A percentile compares a stretch with the other conserved stretches of the same genome.
phyloP scores from a whole-genome alignment of 2,888 invertebrate genomes.

The Leptopilina syphax region DNA sequence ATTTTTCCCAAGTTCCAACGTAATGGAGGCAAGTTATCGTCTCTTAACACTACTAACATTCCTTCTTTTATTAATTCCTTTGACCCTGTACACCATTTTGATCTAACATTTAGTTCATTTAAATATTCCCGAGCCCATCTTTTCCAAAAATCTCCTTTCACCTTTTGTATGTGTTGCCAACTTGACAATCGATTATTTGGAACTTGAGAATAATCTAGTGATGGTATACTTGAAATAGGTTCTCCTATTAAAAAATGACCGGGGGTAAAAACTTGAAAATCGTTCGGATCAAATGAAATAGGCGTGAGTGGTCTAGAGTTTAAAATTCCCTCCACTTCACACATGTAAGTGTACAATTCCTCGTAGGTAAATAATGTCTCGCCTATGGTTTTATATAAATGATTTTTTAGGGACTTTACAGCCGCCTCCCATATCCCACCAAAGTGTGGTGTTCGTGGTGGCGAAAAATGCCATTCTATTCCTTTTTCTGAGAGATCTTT shows the following conservation, averaged over 20 bases:
- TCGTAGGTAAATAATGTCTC: background rate
- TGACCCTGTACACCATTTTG: background rate
- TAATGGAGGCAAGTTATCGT: background rate
- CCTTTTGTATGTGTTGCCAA: background rate
- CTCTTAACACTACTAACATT: background rate
- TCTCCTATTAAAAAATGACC: background rate
- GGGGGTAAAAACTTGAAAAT: background rate
- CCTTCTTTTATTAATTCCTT: background rate
- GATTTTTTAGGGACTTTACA: background rate
- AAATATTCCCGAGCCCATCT: background rate
- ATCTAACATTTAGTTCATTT: background rate
- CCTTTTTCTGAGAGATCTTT: background rate
- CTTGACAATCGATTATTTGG: background rate
- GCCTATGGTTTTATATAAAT: background rate
- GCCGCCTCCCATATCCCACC: background rate
- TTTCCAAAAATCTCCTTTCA: background rate
- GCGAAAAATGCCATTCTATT: background rate
- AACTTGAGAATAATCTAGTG: background rate
- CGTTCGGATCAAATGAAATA: background rate
- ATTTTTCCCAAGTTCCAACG: background rate
- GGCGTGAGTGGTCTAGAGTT: conserved; percentile 7
- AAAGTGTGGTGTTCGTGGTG: background rate
- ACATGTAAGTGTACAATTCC: background rate
- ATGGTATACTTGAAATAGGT: background rate
- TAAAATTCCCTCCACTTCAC: background rate